phyloP scores from a whole-genome alignment of 2,888 invertebrate genomes.

The Agrotis puta region DNA sequence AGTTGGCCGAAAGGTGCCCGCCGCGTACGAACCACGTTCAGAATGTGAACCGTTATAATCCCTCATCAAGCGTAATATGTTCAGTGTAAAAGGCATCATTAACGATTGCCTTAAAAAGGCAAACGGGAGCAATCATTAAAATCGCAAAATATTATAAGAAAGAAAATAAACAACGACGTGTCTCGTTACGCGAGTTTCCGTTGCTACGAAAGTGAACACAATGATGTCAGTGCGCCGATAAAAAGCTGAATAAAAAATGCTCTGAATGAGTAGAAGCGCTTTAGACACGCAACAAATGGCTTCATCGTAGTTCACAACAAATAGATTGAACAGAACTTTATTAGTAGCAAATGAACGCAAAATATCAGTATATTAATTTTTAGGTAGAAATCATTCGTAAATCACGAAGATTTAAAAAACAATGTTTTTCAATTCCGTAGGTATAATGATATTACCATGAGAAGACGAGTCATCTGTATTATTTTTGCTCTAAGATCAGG shows the following conservation, averaged over 20 bases:
- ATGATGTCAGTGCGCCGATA: constrained; percentile 86
- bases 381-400: neutral
- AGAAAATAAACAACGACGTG: constrained; percentile 83
- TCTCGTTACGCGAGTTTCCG: constrained; percentile 89
- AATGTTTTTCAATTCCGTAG: constrained; percentile 7
- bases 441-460: constrained; percentile 3
- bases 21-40: constrained; percentile 73
- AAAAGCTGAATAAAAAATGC: constrained; percentile 85
- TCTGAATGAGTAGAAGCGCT: constrained; percentile 83
- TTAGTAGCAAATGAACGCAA: constrained; percentile 69
- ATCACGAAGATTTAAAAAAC: constrained; percentile 2
- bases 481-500: constrained; percentile 49
- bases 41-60: constrained; percentile 87
- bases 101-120: constrained; percentile 89
- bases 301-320: constrained; percentile 72
- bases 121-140: constrained; percentile 90
- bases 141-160: constrained; percentile 87
- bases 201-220: constrained; percentile 89
- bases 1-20: constrained; percentile 76
- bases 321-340: constrained; percentile 78
- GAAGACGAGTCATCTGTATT: constrained; percentile 26
- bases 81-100: constrained; percentile 89
- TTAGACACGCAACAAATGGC: constrained; percentile 76
- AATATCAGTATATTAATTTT: constrained; percentile 73
- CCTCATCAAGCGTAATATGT: constrained; percentile 86